Base-by-base conservation (phyloP, 2,113 vertebrate species). In the Aix galericulata region DNA sequence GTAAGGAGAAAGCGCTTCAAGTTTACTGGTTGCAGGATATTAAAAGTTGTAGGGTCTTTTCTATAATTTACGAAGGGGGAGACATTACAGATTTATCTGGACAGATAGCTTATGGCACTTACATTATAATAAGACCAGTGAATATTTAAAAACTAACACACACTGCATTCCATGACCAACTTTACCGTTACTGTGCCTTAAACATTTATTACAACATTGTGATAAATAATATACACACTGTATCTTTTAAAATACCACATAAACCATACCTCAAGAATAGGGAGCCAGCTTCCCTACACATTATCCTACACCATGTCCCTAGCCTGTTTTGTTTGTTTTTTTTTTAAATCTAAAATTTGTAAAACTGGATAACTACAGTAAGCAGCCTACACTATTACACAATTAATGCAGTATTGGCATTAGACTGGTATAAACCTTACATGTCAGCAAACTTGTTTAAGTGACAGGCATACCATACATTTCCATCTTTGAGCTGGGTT, bases 261-360 rank as follows among this genome's bases (percentile, higher is more conserved):
- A 95, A 96, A 93, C 90, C 89, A 55, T 94, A 97, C 96, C 94
- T 97, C 91, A 92, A 88, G 96, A 98, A 97, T 96, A 99, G 99
- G 99, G 99, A 99, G 99, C 99, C 99, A 99, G 99, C 99, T 99
- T 99, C 99, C 99, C 99, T 96, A 97, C 97, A 97, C 97, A 91
- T 98, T 98, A 95, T 93, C 97, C 94, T 97, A 95, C 97, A 96
- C 96, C 55, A 60, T 48, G 87, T 96, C 97, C 95, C 89, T 97
- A 96, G 94, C 93, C 94, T 90, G 34, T 20, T 59, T 23, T 48
- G 7, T 8, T 60, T 32, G 8, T 55, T 72, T 32, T 71, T 48
- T 62, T 88, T 85, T 82, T 75, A 40, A 68, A 69, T 64, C 86
- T 93, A 94, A 81, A 96, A 94, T 97, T 25, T 94, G 93, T 97